Percentiles rank a stretch among this genome's conserved stretches.
phyloP scores from a whole-genome alignment of 1,140 invertebrate genomes.

The Fopius arisanus region DNA sequence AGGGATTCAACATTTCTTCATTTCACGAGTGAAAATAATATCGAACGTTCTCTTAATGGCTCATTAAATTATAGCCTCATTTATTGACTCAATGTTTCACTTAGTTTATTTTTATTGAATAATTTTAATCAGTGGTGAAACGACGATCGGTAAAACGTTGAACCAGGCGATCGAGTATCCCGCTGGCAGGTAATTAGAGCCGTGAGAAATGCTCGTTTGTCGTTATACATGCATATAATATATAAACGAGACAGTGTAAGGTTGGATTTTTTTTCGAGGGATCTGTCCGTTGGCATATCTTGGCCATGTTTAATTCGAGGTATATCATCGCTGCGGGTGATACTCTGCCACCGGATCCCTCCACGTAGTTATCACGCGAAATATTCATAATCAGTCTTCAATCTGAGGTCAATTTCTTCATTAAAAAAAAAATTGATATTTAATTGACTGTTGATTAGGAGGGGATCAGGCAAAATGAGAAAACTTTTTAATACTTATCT shows the following conservation, averaged over 20 bases:
- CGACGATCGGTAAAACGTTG: conserved; percentile 10
- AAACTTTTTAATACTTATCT: too few species aligned
- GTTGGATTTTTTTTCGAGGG: neutral
- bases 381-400: too few species aligned
- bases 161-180: conserved; percentile 22
- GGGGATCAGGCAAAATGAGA: too few species aligned
- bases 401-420: too few species aligned
- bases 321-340: conserved; percentile 15
- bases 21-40: neutral
- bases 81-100: neutral
- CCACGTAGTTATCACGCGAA: conserved; percentile 22
- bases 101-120: neutral
- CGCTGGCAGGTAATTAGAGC: conserved; percentile 30
- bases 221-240: conserved; percentile 9
- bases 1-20: neutral
- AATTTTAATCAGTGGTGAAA: conserved; percentile 5
- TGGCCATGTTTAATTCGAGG: conserved; percentile 21
- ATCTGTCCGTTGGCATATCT: conserved; percentile 7
- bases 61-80: conserved; percentile 5
- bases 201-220: conserved; percentile 30
- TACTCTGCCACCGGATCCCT: neutral
- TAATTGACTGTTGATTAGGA: too few species aligned
- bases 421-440: too few species aligned
- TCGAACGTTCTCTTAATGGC: neutral
- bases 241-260: conserved; percentile 11